Base-by-base conservation (phyloP, 1,140 invertebrate species). In the Drosophila sp. region DNA sequence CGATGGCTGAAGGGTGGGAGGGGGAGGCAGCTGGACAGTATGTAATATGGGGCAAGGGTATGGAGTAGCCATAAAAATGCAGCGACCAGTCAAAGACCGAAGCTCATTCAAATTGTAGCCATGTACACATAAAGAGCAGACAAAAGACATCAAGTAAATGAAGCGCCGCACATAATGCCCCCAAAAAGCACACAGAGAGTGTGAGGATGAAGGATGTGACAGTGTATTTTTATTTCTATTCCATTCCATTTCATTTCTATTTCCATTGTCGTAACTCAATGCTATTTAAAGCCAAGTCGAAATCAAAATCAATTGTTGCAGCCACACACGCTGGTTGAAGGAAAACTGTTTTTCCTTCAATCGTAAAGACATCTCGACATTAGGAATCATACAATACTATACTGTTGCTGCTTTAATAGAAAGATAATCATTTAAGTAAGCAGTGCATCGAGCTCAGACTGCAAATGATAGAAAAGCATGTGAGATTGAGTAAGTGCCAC, bases 131-230 rank as follows among this genome's bases (percentile, higher is more conserved):
- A 69, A 82, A 61, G 59, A 78, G 75, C 81, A 86, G 81, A 86
- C 81, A 86, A 86, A 87, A 78, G 78, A 76, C 76, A 86, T 86
- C 82, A 86, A 86, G 75, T 87, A 86, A 86, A 86, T 86, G 82
- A 86, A 86, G 74, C 78, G 81, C 82, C 82, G 54, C 82, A 78
- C 70, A 69, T 81, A 75, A 79, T 69, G 66, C 63, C 61, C 61
- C 34, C 13, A 46, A 32, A 51, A 51, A 32, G 21, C 53, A 66
- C 54, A 61, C 36, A 36, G 40, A 29, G 11, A 2, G 9, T n/a
- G 40, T 16, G 54, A 58, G 58, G 41, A 18, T 50, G 50, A 62
- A 53, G 61, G 72, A 51, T 63, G 53, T 25, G 46, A 11, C 34
- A 8, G 29, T 27, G 45, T 59, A 32, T 72, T 62, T 51, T 46